Evolutionary conservation across 2,888 invertebrate species (phyloP).

Genomic region (Pseudeuparius sepicola): DNA sequence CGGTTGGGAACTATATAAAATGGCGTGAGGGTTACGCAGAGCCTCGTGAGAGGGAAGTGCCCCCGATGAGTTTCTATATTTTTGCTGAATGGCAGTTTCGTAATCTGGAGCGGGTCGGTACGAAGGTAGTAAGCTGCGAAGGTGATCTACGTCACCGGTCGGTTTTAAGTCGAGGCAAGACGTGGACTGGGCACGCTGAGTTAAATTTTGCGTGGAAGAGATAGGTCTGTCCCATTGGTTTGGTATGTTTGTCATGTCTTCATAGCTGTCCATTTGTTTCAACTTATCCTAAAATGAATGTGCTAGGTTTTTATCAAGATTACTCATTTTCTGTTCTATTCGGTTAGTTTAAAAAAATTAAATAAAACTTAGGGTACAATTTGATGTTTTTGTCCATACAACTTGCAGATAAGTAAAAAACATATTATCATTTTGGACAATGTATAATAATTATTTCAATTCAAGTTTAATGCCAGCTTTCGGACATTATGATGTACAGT

Average conservation of each 20-base stretch:
- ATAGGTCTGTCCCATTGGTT: constrained; percentile 38
- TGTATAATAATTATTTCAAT: too few species aligned
- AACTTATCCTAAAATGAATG: constrained; percentile 25
- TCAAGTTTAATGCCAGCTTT: too few species aligned
- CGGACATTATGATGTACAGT: too few species aligned
- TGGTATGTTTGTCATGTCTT: constrained; percentile 31
- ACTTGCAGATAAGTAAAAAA: too few species aligned
- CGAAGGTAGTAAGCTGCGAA: constrained; percentile 67
- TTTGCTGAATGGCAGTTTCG: constrained; percentile 84
- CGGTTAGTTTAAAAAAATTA: too few species aligned
- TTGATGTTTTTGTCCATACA: too few species aligned
- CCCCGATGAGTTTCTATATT: constrained; percentile 55
- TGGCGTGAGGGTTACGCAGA: constrained; percentile 32
- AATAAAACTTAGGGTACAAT: too few species aligned
- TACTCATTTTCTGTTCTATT: too few species aligned
- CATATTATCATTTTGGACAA: too few species aligned
- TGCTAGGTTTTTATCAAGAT: too few species aligned
- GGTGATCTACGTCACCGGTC: constrained; percentile 43
- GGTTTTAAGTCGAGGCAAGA: constrained; percentile 52
- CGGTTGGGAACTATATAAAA: constrained; percentile 60
- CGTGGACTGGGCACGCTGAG: constrained; percentile 53
- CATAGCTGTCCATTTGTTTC: constrained; percentile 36
- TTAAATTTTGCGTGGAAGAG: constrained; percentile 34
- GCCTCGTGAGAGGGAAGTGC: constrained; percentile 33
- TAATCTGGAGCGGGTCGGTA: constrained; percentile 92